Conservation (phyloP, 2,797 vertebrate species). For the Artibeus lituratus region DNA sequence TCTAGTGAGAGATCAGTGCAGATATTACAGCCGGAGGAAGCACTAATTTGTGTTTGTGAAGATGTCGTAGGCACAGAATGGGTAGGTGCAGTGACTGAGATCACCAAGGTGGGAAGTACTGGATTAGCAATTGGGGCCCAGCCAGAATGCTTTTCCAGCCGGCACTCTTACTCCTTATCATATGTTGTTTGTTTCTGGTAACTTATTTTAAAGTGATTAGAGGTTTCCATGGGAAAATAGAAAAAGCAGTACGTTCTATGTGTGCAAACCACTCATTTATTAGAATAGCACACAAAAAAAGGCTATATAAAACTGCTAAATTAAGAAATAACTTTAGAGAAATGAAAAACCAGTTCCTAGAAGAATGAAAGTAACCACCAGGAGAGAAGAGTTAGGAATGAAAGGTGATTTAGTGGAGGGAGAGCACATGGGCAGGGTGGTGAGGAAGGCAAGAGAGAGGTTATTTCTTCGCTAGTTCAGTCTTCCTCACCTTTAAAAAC, state of each 20-base stretch:
- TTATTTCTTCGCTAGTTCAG: background rate
- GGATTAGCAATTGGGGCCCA: background rate
- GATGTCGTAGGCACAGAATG: background rate
- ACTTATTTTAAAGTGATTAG: background rate
- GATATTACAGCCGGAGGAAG: background rate
- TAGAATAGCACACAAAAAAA: background rate
- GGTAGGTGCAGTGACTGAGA: background rate
- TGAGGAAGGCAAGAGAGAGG: background rate
- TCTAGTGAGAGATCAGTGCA: background rate
- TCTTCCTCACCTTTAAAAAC: background rate
- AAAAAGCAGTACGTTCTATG: background rate
- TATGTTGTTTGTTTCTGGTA: background rate
- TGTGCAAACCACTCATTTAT: background rate
- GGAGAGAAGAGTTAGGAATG: background rate
- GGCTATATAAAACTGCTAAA: background rate
- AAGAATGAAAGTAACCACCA: background rate
- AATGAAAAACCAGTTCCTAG: background rate
- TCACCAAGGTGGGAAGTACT: background rate
- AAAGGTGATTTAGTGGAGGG: background rate
- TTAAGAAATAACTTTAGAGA: background rate
- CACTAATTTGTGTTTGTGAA: background rate
- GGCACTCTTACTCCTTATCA: background rate
- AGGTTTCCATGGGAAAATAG: background rate
- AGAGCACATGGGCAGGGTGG: background rate
- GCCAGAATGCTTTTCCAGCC: background rate